Conservation (phyloP, 2,888 invertebrate species). For the Drosophila putrida region DNA sequence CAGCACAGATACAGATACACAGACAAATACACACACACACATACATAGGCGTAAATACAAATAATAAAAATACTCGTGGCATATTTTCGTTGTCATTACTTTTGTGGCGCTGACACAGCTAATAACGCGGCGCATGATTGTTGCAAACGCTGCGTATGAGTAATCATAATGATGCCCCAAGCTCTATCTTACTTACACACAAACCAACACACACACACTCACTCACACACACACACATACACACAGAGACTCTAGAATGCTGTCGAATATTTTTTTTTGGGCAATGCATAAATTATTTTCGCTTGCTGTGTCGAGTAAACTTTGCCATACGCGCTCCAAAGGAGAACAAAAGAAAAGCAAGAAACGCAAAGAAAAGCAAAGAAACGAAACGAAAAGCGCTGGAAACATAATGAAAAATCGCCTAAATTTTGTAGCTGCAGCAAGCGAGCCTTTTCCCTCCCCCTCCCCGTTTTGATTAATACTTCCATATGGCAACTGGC, state of each 20-base stretch:
- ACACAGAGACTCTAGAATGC: constrained; percentile 14
- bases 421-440: constrained; percentile 72
- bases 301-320: constrained; percentile 38
- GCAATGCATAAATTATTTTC: constrained; percentile 75
- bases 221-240: constrained; percentile 4
- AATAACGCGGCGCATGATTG: constrained; percentile 80
- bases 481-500: constrained; percentile 78
- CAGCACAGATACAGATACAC: constrained; percentile 16
- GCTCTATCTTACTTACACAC: constrained; percentile 25
- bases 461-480: constrained; percentile 63
- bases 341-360: constrained; percentile 9
- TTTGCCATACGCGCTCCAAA: constrained; percentile 29
- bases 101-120: constrained; percentile 78
- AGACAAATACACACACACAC: background rate
- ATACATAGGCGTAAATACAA: constrained; percentile 22
- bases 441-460: constrained; percentile 33
- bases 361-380: constrained; percentile 9
- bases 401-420: constrained; percentile 72
- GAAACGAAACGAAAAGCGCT: constrained; percentile 15
- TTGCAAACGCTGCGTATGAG: constrained; percentile 79
- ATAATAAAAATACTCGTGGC: constrained; percentile 76
- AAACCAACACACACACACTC: background rate
- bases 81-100: constrained; percentile 79
- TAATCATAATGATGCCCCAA: constrained; percentile 73
- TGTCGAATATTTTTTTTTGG: constrained; percentile 62